A percentile compares a stretch with the other conserved stretches of the same genome.
Evolutionary conservation across 2,797 vertebrate genomes (phyloP).

Genomic region (Chiloscyllium punctatum): DNA sequence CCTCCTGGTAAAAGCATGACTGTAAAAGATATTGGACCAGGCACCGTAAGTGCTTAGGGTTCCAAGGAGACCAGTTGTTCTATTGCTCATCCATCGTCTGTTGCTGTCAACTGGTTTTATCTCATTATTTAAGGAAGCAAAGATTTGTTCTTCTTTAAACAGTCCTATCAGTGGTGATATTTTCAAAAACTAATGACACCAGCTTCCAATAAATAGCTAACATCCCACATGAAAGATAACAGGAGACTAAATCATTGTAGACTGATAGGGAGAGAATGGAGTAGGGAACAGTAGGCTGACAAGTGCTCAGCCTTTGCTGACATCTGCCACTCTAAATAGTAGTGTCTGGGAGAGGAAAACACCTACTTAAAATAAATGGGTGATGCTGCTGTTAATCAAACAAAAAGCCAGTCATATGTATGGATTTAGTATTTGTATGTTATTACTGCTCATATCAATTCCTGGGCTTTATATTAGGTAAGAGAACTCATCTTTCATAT

Average conservation of each 20-base stretch:
- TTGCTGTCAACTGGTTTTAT: background rate
- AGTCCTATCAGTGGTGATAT: background rate
- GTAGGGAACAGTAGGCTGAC: background rate
- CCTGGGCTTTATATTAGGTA: background rate
- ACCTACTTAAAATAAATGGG: background rate
- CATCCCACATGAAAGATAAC: background rate
- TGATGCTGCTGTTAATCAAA: background rate
- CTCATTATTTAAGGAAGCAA: background rate
- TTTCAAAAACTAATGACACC: background rate
- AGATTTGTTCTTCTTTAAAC: background rate
- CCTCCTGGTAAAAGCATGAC: background rate
- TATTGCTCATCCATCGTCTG: background rate
- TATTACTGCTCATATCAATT: background rate
- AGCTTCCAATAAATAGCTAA: background rate
- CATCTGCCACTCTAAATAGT: background rate
- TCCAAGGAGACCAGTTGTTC: conserved; percentile 8
- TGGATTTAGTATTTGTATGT: background rate
- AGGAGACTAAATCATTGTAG: background rate
- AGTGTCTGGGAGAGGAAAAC: background rate
- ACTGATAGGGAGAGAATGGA: background rate
- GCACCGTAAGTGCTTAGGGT: background rate
- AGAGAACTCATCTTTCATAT: background rate
- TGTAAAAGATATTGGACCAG: background rate
- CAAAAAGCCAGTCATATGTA: background rate
- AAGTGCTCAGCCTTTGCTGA: background rate